phyloP scores from a whole-genome alignment of 2,888 invertebrate species.

The Invenusta paracnida region DNA sequence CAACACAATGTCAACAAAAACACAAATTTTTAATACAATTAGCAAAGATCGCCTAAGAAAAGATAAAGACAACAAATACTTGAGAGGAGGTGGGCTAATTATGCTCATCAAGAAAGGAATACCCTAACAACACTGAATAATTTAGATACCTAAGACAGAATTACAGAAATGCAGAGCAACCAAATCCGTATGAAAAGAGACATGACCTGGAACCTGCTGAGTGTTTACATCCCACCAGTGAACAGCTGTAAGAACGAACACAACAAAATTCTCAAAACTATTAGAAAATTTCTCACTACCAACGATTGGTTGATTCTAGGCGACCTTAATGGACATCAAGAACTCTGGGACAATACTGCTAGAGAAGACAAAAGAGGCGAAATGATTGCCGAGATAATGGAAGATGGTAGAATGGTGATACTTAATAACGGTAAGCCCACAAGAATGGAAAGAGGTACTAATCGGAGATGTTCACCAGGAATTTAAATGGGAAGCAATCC shows the following conservation, averaged over 20 bases:
- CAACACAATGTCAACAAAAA: too few relatives aligned
- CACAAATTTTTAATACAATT: neutral
- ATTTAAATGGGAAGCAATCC: neutral
- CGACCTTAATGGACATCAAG: neutral
- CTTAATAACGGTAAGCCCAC: neutral
- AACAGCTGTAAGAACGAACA: neutral
- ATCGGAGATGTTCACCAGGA: neutral
- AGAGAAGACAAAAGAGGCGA: neutral
- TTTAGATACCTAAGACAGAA: neutral
- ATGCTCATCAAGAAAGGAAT: neutral
- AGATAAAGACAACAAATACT: neutral
- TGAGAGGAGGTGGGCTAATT: neutral
- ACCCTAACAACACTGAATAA: neutral
- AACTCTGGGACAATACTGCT: neutral
- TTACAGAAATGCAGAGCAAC: too few relatives aligned
- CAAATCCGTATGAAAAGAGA: neutral
- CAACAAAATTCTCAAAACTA: neutral
- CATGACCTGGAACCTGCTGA: neutral
- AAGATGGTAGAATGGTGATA: neutral
- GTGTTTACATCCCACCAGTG: neutral
- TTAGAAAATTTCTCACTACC: neutral
- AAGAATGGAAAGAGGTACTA: neutral
- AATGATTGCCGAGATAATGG: neutral
- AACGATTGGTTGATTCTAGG: neutral
- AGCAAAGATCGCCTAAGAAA: neutral